Evolutionary conservation across 2,113 vertebrate species (phyloP).

Genomic region (Dicaeum eximium): DNA sequence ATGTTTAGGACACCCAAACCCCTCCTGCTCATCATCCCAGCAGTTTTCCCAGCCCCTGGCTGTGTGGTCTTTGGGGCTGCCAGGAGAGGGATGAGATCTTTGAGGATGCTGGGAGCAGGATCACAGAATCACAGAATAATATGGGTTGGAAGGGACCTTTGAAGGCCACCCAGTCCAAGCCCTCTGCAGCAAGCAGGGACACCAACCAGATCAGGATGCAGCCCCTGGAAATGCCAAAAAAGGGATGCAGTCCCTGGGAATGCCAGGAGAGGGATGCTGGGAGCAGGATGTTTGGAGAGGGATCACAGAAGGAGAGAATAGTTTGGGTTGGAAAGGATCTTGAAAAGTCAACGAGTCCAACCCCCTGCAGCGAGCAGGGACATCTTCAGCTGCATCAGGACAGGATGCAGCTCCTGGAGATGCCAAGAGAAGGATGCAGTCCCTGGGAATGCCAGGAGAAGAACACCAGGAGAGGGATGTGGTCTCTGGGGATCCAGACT

Average conservation of each 20-base stretch:
- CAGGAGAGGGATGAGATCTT: background rate
- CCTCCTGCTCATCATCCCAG: background rate
- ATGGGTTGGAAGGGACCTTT: background rate
- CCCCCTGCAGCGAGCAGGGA: background rate
- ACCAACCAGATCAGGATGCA: background rate
- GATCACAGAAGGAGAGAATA: background rate
- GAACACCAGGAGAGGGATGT: background rate
- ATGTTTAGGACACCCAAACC: background rate
- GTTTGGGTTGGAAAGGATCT: background rate
- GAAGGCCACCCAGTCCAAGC: background rate
- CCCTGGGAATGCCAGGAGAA: background rate
- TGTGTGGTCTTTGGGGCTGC: background rate
- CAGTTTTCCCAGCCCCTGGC: background rate
- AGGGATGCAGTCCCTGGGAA: background rate
- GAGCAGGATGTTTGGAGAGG: background rate
- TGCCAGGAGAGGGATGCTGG: background rate
- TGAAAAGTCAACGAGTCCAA: background rate
- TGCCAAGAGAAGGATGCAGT: background rate
- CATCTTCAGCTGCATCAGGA: background rate
- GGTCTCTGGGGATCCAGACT: background rate
- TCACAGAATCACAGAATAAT: background rate
- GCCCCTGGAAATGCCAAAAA: background rate
- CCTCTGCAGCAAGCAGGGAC: background rate
- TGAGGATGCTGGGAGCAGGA: background rate
- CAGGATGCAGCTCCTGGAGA: background rate